A percentile compares a stretch with the other conserved stretches of the same genome.
Evolutionary conservation across 2,113 vertebrate species (phyloP).

Genomic region (Ranitomeya variabilis): DNA sequence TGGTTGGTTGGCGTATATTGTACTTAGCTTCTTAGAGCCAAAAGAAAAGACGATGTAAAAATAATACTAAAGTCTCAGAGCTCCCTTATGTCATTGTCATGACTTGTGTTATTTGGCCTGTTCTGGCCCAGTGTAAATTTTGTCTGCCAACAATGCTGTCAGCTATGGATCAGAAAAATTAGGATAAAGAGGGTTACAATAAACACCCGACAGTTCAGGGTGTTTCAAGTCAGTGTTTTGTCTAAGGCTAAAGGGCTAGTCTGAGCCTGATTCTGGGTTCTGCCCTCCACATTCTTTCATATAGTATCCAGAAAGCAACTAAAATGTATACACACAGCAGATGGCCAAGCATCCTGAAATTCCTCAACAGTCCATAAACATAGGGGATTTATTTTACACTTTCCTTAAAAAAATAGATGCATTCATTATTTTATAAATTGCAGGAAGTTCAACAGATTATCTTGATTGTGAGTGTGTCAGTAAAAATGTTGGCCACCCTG

Average conservation of each 20-base stretch:
- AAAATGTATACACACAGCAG: no score
- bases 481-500: no score
- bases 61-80: background rate
- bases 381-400: no score
- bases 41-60: background rate
- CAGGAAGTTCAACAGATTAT: no score
- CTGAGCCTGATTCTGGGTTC: background rate
- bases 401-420: no score
- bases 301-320: background rate
- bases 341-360: no score
- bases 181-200: background rate
- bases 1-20: background rate
- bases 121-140: background rate
- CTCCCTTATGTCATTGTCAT: slow-evolving; percentile 5
- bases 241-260: background rate
- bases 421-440: no score
- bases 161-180: background rate
- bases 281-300: background rate
- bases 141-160: background rate
- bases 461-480: no score
- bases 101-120: background rate
- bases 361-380: no score
- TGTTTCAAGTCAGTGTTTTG: background rate
- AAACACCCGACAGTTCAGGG: background rate
- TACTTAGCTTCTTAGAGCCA: background rate